Percentiles rank a stretch among this genome's conserved stretches.
phyloP scores from a whole-genome alignment of 1,140 invertebrate species.

The Micrasema longulum region DNA sequence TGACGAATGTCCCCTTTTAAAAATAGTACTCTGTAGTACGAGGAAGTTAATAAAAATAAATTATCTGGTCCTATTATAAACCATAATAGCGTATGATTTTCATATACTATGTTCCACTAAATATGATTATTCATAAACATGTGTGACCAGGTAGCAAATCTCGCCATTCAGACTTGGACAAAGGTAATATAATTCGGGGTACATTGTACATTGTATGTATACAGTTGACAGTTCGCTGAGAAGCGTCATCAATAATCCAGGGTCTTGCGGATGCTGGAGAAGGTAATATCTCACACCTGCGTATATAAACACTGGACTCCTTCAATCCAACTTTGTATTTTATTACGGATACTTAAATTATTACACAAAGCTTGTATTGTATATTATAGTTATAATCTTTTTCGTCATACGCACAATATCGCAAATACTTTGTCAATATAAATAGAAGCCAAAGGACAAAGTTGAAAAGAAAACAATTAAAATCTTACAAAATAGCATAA shows the following conservation, averaged over 20 bases:
- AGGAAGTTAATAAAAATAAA: slow-evolving; percentile 30
- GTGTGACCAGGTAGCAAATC: slow-evolving; percentile 24
- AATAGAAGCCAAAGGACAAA: too few relatives aligned
- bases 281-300: slow-evolving; percentile 32
- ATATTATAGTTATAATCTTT: too few relatives aligned
- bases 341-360: background rate
- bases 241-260: slow-evolving; percentile 27
- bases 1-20: background rate
- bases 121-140: slow-evolving; percentile 13
- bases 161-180: slow-evolving; percentile 6
- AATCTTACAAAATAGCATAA: too few relatives aligned
- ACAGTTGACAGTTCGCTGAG: background rate
- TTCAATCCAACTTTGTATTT: background rate
- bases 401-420: too few relatives aligned
- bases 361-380: too few relatives aligned
- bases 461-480: too few relatives aligned
- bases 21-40: background rate
- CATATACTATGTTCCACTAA: slow-evolving; percentile 17
- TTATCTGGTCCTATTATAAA: slow-evolving; percentile 5
- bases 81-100: slow-evolving; percentile 17
- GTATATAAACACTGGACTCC: slow-evolving; percentile 21
- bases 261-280: slow-evolving; percentile 30
- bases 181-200: slow-evolving; percentile 12
- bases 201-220: slow-evolving; percentile 6
- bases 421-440: too few relatives aligned